phyloP scores from a whole-genome alignment of 2,888 invertebrate species.

The Athripsodes cinereus region DNA sequence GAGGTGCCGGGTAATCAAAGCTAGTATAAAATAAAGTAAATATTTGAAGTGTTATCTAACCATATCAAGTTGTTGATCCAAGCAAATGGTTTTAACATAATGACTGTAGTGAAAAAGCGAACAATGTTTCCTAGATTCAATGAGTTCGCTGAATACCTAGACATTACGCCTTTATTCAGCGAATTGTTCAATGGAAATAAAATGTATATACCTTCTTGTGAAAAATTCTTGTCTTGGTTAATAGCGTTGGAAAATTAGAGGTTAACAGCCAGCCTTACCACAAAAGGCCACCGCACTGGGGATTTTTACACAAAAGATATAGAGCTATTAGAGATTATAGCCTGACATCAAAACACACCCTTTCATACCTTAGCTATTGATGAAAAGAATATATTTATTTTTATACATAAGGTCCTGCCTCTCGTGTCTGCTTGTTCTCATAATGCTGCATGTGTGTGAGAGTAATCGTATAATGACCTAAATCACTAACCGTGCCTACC shows the following conservation, averaged over 20 bases:
- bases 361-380: background rate
- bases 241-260: background rate
- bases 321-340: conserved; percentile 12
- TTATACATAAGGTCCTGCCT: background rate
- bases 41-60: no score
- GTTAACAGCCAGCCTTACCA: conserved; percentile 7
- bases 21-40: no score
- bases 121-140: no score
- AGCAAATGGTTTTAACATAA: no score
- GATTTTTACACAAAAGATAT: conserved; percentile 4
- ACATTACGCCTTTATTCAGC: background rate
- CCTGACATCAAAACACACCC: conserved; percentile 1
- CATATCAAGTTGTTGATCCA: no score
- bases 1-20: no score
- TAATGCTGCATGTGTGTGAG: no score
- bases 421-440: no score
- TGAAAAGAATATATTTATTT: conserved; percentile 4
- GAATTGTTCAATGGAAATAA: background rate
- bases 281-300: conserved; percentile 3
- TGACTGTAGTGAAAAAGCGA: no score
- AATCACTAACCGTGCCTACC: no score
- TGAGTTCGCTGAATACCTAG: background rate
- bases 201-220: background rate
- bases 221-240: background rate
- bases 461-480: no score